Evolutionary conservation across 2,888 invertebrate genomes (phyloP).

Genomic region (Lycocerus yunnanus): DNA sequence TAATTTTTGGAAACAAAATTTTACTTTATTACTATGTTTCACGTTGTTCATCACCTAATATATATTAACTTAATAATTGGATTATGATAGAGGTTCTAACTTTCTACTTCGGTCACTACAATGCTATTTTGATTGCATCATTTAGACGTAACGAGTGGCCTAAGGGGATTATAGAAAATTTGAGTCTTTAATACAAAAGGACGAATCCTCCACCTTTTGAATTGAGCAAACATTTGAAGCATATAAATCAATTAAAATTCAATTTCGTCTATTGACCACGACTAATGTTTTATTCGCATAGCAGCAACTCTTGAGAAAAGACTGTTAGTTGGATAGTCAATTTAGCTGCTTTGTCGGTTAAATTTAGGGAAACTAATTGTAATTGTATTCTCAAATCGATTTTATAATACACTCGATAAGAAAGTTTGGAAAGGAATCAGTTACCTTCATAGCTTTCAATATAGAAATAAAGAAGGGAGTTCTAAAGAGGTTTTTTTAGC

Average conservation of each 20-base stretch:
- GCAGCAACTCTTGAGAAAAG: neutral
- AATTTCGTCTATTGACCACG: neutral
- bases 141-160: neutral
- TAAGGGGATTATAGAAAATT: neutral
- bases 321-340: neutral
- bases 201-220: neutral
- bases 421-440: neutral
- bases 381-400: neutral
- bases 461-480: neutral
- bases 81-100: neutral
- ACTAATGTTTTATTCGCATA: neutral
- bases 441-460: neutral
- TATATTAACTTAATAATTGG: neutral
- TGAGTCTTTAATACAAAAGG: neutral
- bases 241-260: neutral
- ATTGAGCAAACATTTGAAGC: neutral
- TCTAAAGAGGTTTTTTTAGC: neutral
- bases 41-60: neutral
- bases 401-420: neutral
- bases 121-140: neutral
- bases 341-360: neutral
- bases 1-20: neutral
- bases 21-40: neutral
- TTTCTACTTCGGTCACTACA: neutral
- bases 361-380: neutral